Evolutionary conservation across 2,113 vertebrate species (phyloP), one percentile per base, ranked within the genome.

Genomic region (Phyllopteryx taeniolatus): DNA sequence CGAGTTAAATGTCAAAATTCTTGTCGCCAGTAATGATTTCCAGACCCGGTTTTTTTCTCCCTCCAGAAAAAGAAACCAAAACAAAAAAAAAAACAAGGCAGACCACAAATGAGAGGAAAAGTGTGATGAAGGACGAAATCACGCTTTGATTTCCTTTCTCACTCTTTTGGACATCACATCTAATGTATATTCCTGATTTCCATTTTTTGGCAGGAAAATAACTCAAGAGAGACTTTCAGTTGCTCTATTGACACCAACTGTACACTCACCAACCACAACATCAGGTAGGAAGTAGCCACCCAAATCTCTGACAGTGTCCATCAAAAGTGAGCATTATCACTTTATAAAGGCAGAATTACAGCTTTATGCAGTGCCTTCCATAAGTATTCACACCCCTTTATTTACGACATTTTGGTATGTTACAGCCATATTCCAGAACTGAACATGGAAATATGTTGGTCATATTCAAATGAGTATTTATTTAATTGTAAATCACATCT

Each of bases 21-120:
- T 70, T 86, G 83, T 83, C n/a, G 57, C 84, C 67, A 11, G 70
- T 88, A 92, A 92, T 86, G 87, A 85, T 83, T 93, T 91, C 90
- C 93, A 93, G 92, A 90, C 87, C 79, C 91, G 74, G 87, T 78
- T 80, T 77, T 74, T 71, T 66, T 78, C 31, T 35, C 61, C 35
- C 49, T 31, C 73, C 84, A 59, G 80, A 85, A 87, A 90, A 92
- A 80, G 27, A 27, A 27, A 27, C 1, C 27, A 27, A 27, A 27
- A 27, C 27, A 91, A 72, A 87, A 60, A 72, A 87, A 60, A 89
- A 92, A 90, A 92, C 71, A 27, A 85, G 56, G 75, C 82, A 76
- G 77, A 86, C 87, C 86, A 82, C 79, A 76, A 81, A 86, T 70
- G 20, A 75, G 70, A 64, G 61, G 64, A 69, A 72, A 75, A 74